These are phyloP conservation scores for Chaenocephalus aceratus DNA, from an alignment of 2,113 vertebrate species.

Conservation along the genomic window DNA sequence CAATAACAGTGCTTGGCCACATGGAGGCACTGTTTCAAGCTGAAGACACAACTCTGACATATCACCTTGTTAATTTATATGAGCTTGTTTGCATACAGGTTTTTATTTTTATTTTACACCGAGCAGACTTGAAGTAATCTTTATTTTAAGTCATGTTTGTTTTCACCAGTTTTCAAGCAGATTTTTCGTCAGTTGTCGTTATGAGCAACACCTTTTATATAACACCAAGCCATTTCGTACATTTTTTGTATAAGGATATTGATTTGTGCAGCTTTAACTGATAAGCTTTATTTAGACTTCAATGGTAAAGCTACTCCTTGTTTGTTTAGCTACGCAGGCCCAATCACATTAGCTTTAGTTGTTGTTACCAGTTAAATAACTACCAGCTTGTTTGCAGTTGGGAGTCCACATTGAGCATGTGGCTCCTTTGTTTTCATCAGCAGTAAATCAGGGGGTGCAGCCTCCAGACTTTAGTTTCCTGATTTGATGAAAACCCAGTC, in stretches of 20 bases:
- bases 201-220: too few relatives aligned
- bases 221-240: too few relatives aligned
- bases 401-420: background rate
- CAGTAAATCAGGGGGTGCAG: background rate
- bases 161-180: background rate
- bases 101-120: too few relatives aligned
- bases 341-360: background rate
- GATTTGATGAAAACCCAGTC: constrained; percentile 39
- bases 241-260: background rate
- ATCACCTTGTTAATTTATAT: background rate
- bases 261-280: background rate
- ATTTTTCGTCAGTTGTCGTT: too few relatives aligned
- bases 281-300: too few relatives aligned
- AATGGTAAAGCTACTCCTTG: too few relatives aligned
- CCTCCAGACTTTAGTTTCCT: constrained; percentile 33
- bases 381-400: background rate
- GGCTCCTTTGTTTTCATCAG: constrained; percentile 19
- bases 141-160: background rate
- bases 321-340: background rate
- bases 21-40: background rate
- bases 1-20: background rate
- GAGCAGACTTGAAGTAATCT: background rate
- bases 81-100: background rate
- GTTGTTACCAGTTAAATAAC: constrained; percentile 1
- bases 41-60: too few relatives aligned